These are phyloP conservation scores for Formica exsecta DNA, from an alignment of 1,140 invertebrate species.

Conservation along the genomic window DNA sequence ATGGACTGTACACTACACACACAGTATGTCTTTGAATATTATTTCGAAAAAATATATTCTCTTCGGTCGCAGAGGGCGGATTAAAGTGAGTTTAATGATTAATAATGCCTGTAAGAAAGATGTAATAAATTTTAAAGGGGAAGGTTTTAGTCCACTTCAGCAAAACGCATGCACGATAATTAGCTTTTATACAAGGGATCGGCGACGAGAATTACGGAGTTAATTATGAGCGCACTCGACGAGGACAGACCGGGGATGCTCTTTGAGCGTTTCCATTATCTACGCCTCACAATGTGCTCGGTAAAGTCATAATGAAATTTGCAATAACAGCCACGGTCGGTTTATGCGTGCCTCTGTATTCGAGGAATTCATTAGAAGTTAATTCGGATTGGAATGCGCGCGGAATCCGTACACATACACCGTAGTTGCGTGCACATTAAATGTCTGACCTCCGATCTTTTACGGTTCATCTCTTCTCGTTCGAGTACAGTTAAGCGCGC, in stretches of 20 bases:
- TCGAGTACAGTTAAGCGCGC: constrained; percentile 15
- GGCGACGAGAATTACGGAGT: constrained; percentile 52
- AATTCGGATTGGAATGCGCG: constrained; percentile 36
- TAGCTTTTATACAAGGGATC: constrained; percentile 54
- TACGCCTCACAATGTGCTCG: constrained; percentile 27
- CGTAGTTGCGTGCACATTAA: constrained; percentile 32
- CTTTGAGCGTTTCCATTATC: constrained; percentile 60
- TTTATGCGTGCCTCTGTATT: constrained; percentile 21
- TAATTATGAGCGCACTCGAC: constrained; percentile 54
- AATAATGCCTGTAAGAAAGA: constrained; percentile 39
- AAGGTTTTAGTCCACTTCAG: not conserved
- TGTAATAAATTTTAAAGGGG: constrained; percentile 43
- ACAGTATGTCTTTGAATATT: not conserved
- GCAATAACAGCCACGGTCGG: constrained; percentile 37
- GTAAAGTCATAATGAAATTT: constrained; percentile 63
- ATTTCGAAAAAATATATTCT: not conserved
- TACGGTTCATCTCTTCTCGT: constrained; percentile 37
- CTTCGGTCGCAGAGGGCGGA: not conserved
- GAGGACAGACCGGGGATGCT: constrained; percentile 37
- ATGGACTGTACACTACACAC: not conserved
- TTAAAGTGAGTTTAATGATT: constrained; percentile 46
- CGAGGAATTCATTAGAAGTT: constrained; percentile 59
- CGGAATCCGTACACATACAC: constrained; percentile 1
- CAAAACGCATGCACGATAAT: constrained; percentile 52
- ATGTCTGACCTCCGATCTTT: constrained; percentile 41